phyloP scores from a whole-genome alignment of 2,113 vertebrate genomes.

The Poecile atricapillus region DNA sequence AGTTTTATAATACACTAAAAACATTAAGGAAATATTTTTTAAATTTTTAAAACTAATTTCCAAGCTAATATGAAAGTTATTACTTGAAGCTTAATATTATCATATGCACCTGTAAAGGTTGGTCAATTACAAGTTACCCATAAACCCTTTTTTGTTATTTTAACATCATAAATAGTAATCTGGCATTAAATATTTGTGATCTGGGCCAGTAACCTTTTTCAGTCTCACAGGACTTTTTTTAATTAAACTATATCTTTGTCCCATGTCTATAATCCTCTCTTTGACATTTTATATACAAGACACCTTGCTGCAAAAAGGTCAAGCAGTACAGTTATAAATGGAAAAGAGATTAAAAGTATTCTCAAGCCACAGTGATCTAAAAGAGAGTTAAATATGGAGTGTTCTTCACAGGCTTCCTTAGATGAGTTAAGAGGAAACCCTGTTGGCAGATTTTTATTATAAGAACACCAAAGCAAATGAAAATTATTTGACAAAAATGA shows the following conservation, averaged over 20 bases:
- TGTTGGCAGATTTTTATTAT: slow-evolving; percentile 73
- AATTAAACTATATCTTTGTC: slow-evolving; percentile 87
- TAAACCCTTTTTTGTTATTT: slow-evolving; percentile 73
- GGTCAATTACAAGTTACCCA: slow-evolving; percentile 73
- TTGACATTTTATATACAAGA: slow-evolving; percentile 87
- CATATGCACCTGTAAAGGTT: slow-evolving; percentile 66
- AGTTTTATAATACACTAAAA: slow-evolving; percentile 2
- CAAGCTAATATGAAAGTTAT: slow-evolving; percentile 56
- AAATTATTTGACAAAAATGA: slow-evolving; percentile 66
- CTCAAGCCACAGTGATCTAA: slow-evolving; percentile 80
- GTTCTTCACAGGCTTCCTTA: slow-evolving; percentile 73
- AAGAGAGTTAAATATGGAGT: slow-evolving; percentile 76
- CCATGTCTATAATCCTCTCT: slow-evolving; percentile 82
- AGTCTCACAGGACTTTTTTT: slow-evolving; percentile 81
- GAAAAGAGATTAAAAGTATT: slow-evolving; percentile 86
- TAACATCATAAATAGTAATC: slow-evolving; percentile 81
- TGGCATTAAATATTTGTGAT: slow-evolving; percentile 87
- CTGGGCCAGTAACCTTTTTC: slow-evolving; percentile 83
- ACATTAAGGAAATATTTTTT: slow-evolving; percentile 7
- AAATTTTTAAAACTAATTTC: slow-evolving; percentile 58
- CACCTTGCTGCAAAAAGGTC: slow-evolving; percentile 83
- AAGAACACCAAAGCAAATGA: slow-evolving; percentile 65
- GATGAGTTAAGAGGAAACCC: slow-evolving; percentile 66
- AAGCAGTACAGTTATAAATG: slow-evolving; percentile 85
- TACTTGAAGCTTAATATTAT: slow-evolving; percentile 65